Evolutionary conservation across 2,888 invertebrate genomes (phyloP), one percentile per base, ranked within the genome.

Genomic region (Coenonympha glycerion): DNA sequence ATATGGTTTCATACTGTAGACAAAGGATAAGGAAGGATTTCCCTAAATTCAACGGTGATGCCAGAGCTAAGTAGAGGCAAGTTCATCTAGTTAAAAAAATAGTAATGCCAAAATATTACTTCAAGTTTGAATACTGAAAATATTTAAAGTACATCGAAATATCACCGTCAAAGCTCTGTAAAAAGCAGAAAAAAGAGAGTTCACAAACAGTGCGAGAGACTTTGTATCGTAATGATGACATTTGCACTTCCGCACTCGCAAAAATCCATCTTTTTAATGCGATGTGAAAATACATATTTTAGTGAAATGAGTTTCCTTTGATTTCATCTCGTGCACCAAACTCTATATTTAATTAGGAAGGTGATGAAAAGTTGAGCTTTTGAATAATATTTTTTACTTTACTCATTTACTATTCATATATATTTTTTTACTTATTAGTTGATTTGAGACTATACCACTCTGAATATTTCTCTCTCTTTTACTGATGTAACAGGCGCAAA

Each of bases 211-310:
- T 24, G 9, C 15, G 39, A 22, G 22, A 8, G 19, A 30, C n/a
- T 21, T 31, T 31, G n/a, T n/a, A 44, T 31, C 19, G 21, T 15
- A 44, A 44, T 44, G 31, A 44, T 22, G 44, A 22, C 31, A 44
- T 44, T 44, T 31, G 44, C 31, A 22, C 15, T 31, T 21, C 9
- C 18, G 41, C 41, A 41, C 28, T 18, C n/a, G 11, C 13, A 37
- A 24, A 37, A 42, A 42, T 42, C 21, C 42, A 31, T 42, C 30
- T 28, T 42, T 30, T 30, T 39, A 42, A 44, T 44, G 22, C 15
- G 9, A 39, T 22, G 39, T 39, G 39, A 39, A 44, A 21, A 44
- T 42, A 31, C 31, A 31, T 44, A 33, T 33, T 44, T 44, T 44
- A 44, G 33, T 31, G 31, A 44, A 44, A 44, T 22, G 44, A 44